Base-by-base conservation (phyloP, 2,113 vertebrate genomes). In the Sylvilagus bachmani region DNA sequence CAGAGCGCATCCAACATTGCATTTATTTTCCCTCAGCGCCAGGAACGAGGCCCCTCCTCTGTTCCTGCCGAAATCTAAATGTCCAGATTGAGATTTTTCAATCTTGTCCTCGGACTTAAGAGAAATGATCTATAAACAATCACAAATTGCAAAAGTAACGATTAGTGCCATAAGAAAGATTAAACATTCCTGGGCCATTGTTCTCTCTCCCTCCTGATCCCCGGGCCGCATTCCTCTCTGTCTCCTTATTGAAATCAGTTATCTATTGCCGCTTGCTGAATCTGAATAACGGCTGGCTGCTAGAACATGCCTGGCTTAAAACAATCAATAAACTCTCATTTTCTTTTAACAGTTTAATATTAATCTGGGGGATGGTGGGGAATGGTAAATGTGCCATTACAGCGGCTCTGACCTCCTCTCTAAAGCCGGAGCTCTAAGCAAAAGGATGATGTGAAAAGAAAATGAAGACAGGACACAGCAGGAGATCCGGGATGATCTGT, bases 261-360 rank as follows among this genome's bases (percentile, higher is more conserved):
- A 99, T 99, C 99, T 98, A 98, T 98, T 98, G 98, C 98, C 62
- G 97, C 98, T 99, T 96, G 97, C 97, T 98, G 98, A 98, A 99
- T 99, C 99, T 99, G 99, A 99, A 99, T 99, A 99, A 98, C 98
- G 73, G 98, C 98, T 98, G 97, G 96, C 98, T 98, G 98, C 98
- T 98, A 98, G 98, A 98, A 99, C 99, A 98, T 98, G 98, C 98
- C 98, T 98, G 98, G 98, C 98, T 98, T 99, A 99, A 99, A 99
- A 99, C 98, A 98, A 99, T 99, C 99, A 99, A 99, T 99, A 99
- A 99, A 99, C 98, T 99, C 98, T 99, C 99, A 99, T 99, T 99
- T 99, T 99, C 99, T 99, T 98, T 98, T 99, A 99, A 99, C 99
- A 98, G 98, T 99, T 99, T 99, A 98, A 99, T 99, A 99, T 99